These are phyloP conservation scores for Felis chaus DNA, from an alignment of 2,113 vertebrate species.

Conservation along the genomic window DNA sequence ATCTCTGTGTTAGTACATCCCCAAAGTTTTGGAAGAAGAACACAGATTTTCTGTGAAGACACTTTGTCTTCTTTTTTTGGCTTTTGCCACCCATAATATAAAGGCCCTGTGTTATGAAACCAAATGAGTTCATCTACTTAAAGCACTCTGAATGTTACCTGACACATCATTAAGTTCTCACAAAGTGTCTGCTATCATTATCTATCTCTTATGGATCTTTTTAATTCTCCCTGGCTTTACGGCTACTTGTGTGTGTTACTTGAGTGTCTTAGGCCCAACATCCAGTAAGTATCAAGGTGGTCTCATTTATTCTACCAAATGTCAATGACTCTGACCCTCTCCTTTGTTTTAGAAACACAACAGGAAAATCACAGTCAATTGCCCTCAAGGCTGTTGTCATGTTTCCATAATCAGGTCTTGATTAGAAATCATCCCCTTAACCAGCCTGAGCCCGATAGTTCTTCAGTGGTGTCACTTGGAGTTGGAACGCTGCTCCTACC, in stretches of 20 bases:
- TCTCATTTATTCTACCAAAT: not conserved
- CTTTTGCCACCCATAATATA: not conserved
- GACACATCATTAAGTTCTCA: not conserved
- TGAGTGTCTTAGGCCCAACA: not conserved
- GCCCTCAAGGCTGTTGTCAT: not conserved
- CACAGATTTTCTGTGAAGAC: not conserved
- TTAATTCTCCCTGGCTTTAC: not conserved
- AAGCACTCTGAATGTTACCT: not conserved
- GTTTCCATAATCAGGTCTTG: not conserved
- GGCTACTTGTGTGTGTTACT: not conserved
- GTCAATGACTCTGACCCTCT: not conserved
- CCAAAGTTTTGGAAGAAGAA: not conserved
- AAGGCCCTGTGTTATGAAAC: not conserved
- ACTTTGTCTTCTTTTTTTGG: not conserved
- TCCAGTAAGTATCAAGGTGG: not conserved
- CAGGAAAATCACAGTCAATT: slow-evolving; percentile 8
- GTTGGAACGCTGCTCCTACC: not conserved
- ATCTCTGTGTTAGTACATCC: not conserved
- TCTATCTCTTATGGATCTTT: slow-evolving; percentile 15
- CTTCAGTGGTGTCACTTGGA: not conserved
- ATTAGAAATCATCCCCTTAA: not conserved
- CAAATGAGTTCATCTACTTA: not conserved
- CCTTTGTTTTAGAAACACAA: slow-evolving; percentile 25
- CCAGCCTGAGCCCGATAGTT: not conserved
- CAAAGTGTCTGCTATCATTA: not conserved